phyloP scores from a whole-genome alignment of 2,888 invertebrate species.

The Apotomis capreana region DNA sequence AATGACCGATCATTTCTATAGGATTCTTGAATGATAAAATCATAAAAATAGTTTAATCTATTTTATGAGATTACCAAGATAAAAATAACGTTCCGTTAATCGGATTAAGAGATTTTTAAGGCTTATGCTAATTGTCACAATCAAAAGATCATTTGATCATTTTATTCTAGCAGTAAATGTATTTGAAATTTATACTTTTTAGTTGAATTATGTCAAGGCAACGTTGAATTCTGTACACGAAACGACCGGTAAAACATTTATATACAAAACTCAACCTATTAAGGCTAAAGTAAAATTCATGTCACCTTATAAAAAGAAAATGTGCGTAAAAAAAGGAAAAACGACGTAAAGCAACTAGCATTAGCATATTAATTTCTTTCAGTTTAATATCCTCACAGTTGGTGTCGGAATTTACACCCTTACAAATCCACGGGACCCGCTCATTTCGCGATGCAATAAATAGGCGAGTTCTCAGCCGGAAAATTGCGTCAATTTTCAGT shows the following conservation, averaged over 20 bases:
- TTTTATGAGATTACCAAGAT: not conserved
- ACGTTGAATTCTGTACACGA: too few relatives aligned
- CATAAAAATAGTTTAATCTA: not conserved
- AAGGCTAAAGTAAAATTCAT: not conserved
- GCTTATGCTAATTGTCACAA: not conserved
- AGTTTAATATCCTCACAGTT: constrained; percentile 46
- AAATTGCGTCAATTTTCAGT: constrained; percentile 76
- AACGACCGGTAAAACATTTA: too few relatives aligned
- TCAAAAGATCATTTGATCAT: not conserved
- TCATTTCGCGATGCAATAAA: constrained; percentile 74
- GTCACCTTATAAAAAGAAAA: not conserved
- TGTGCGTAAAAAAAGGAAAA: not conserved
- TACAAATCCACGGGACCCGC: constrained; percentile 62
- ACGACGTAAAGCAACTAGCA: constrained; percentile 1
- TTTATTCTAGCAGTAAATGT: too few relatives aligned
- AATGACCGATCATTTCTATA: constrained; percentile 3
- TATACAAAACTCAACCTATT: too few relatives aligned
- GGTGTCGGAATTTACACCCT: constrained; percentile 64
- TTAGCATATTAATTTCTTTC: constrained; percentile 42
- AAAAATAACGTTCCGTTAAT: not conserved
- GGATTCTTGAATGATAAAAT: not conserved
- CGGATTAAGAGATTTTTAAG: not conserved
- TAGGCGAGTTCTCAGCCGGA: constrained; percentile 72
- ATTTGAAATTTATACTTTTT: too few relatives aligned
- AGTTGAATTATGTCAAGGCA: too few relatives aligned